A percentile compares a stretch with the other conserved stretches of the same genome.
Conservation (phyloP, 2,113 vertebrate genomes). For the Perca fluviatilis region DNA sequence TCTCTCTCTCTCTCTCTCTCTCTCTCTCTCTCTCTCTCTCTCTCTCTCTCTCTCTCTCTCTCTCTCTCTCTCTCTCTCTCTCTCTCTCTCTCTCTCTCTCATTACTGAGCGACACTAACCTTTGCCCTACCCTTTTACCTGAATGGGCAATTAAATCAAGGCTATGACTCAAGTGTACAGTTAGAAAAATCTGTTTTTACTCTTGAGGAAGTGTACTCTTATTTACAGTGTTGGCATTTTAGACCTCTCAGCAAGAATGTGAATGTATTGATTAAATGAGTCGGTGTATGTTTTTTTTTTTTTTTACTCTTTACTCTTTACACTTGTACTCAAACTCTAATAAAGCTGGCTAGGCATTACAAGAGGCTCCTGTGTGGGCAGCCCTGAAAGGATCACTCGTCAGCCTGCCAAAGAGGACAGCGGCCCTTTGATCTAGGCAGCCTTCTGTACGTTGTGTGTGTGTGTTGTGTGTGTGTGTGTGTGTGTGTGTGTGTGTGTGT, state of each 20-base stretch:
- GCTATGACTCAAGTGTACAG: not conserved
- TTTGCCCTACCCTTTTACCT: constrained; percentile 20
- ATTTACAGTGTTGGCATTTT: constrained; percentile 19
- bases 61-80: too few species aligned
- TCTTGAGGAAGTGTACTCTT: not conserved
- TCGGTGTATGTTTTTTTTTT: constrained; percentile 4
- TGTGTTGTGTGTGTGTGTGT: not conserved
- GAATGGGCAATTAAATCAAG: constrained; percentile 27
- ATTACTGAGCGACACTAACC: constrained; percentile 22
- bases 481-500: too few species aligned
- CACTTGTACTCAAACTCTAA: constrained; percentile 61
- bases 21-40: too few species aligned
- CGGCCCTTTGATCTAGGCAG: constrained; percentile 70
- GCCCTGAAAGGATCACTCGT: constrained; percentile 77
- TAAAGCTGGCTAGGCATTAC: constrained; percentile 71
- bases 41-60: too few species aligned
- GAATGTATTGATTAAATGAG: constrained; percentile 36
- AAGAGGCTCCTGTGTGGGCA: constrained; percentile 77
- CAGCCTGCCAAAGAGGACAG: constrained; percentile 78
- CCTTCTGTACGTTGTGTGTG: constrained; percentile 52
- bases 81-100: too few species aligned
- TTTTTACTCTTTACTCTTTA: constrained; percentile 11
- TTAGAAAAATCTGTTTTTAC: constrained; percentile 6
- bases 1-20: too few species aligned
- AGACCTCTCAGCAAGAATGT: constrained; percentile 24